Conservation (phyloP, 2,113 vertebrate genomes). For the Petaurus breviceps region DNA sequence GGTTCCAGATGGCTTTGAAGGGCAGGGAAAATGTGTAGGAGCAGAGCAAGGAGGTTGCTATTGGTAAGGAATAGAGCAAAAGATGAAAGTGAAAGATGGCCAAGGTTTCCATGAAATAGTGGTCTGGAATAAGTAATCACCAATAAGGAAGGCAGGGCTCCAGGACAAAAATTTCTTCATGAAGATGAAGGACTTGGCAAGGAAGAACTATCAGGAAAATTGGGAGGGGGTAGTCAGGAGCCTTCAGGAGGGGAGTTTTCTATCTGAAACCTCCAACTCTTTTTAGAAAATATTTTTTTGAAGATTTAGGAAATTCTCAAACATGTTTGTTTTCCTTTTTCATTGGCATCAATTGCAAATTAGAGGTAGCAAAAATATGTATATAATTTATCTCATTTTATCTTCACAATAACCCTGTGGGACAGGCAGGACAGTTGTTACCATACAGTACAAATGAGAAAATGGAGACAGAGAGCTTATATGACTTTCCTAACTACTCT, state of each 20-base stretch:
- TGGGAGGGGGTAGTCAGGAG: no score
- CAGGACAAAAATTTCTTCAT: neutral
- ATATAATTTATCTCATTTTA: slow-evolving; percentile 29
- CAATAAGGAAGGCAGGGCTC: neutral
- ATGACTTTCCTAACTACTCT: neutral
- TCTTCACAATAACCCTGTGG: neutral
- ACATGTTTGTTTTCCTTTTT: neutral
- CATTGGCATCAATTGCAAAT: neutral
- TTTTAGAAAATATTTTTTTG: neutral
- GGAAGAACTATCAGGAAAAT: neutral
- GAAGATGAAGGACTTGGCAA: neutral
- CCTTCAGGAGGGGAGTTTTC: neutral
- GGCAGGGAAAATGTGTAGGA: neutral
- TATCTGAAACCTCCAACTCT: neutral
- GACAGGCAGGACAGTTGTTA: neutral
- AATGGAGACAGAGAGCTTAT: slow-evolving; percentile 1
- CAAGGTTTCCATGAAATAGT: neutral
- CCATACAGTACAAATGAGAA: slow-evolving; percentile 45
- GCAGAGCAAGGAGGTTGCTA: neutral
- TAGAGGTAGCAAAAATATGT: neutral
- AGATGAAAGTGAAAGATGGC: neutral
- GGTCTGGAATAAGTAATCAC: neutral
- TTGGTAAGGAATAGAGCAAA: neutral
- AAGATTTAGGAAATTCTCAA: neutral
- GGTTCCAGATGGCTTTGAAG: neutral